These are phyloP conservation scores for Acinonyx jubatus DNA, from an alignment of 2,113 vertebrate species.

Conservation along the genomic window DNA sequence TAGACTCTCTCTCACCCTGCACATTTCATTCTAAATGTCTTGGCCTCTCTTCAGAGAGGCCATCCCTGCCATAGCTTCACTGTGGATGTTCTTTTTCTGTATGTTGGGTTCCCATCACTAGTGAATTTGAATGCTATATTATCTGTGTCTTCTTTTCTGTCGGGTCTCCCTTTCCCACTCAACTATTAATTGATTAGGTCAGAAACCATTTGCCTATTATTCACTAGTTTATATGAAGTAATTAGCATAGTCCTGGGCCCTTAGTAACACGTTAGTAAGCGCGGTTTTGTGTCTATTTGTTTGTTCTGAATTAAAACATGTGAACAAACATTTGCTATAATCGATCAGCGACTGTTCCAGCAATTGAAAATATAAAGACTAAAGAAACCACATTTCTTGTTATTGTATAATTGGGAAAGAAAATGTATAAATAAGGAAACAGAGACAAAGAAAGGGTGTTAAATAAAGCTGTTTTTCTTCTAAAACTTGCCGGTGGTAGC, in stretches of 20 bases:
- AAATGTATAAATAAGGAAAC: background rate
- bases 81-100: background rate
- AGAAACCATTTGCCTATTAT: background rate
- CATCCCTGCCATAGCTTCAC: accelerated
- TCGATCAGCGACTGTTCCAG: background rate
- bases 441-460: background rate
- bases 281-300: background rate
- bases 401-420: background rate
- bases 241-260: background rate
- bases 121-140: background rate
- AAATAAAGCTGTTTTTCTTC: background rate
- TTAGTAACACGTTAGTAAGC: background rate
- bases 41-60: background rate
- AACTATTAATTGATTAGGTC: background rate
- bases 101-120: accelerated
- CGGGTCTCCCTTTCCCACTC: background rate
- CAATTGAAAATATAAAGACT: background rate
- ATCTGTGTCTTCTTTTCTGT: background rate
- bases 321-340: background rate
- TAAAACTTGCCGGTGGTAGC: background rate
- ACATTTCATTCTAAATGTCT: background rate
- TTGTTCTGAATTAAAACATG: background rate
- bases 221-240: background rate
- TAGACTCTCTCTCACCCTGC: background rate
- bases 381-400: background rate